Evolutionary conservation across 2,113 vertebrate genomes (phyloP).

Genomic region (Catagonus wagneri): DNA sequence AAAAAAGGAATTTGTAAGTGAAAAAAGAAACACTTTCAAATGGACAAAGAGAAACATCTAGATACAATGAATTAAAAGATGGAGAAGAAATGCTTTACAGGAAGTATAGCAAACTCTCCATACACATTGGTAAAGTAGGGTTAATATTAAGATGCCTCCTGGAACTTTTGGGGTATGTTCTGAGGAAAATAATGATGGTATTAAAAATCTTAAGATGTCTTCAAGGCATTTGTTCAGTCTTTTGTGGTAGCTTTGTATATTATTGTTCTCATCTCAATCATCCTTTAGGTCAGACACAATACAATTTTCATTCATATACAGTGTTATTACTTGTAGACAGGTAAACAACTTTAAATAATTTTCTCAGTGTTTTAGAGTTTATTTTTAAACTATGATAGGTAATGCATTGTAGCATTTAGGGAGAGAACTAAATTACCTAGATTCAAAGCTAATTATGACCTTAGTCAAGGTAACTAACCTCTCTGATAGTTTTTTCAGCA

Average conservation of each 20-base stretch:
- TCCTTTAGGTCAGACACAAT: not conserved
- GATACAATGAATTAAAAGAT: not conserved
- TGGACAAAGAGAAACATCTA: not conserved
- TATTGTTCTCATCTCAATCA: not conserved
- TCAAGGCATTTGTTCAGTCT: not conserved
- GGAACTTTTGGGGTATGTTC: not conserved
- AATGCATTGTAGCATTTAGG: not conserved
- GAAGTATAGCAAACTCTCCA: not conserved
- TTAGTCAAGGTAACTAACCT: not conserved
- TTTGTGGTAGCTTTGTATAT: not conserved
- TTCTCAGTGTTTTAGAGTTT: not conserved
- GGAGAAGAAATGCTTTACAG: not conserved
- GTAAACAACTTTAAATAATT: conserved; percentile 1
- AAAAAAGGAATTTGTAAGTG: not conserved
- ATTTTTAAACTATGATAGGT: conserved; percentile 9
- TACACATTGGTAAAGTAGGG: not conserved
- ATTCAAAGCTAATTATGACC: not conserved
- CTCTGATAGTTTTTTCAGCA: not conserved
- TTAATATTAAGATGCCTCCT: not conserved
- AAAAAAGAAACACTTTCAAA: not conserved
- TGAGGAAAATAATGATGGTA: not conserved
- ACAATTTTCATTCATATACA: conserved; percentile 3
- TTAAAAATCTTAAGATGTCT: not conserved
- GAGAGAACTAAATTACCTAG: not conserved
- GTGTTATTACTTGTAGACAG: not conserved